These are phyloP conservation scores for Aegypius monachus DNA, from an alignment of 2,113 vertebrate genomes.

Conservation along the genomic window DNA sequence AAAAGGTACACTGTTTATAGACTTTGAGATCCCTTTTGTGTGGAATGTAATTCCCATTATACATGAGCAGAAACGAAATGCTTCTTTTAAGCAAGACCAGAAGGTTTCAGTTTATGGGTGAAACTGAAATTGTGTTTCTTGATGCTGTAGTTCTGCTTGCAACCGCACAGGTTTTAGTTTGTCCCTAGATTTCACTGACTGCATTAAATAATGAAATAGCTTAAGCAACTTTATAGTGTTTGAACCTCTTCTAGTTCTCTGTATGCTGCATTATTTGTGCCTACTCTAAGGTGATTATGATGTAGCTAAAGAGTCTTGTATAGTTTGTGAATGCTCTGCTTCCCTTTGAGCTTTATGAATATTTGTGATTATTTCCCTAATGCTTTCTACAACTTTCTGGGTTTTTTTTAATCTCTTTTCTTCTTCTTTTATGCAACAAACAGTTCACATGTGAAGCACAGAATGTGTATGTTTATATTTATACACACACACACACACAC, in stretches of 20 bases:
- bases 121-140: conserved; percentile 50
- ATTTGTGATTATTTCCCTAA: conserved; percentile 31
- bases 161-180: conserved; percentile 38
- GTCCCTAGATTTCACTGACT: not conserved
- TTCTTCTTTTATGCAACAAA: conserved; percentile 45
- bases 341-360: conserved; percentile 16
- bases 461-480: not conserved
- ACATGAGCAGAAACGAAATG: conserved; percentile 48
- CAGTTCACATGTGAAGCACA: conserved; percentile 41
- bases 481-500: not conserved
- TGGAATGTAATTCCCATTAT: conserved; percentile 68
- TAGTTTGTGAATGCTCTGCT: conserved; percentile 47
- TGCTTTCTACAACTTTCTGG: conserved; percentile 40
- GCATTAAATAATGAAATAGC: conserved; percentile 7
- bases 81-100: conserved; percentile 47
- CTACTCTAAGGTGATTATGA: conserved; percentile 6
- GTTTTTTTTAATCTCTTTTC: not conserved
- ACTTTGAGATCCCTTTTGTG: conserved; percentile 52
- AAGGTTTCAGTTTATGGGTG: conserved; percentile 57
- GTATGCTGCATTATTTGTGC: conserved; percentile 42
- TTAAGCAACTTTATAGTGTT: conserved; percentile 50
- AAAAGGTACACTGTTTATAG: conserved; percentile 70
- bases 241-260: conserved; percentile 23
- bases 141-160: conserved; percentile 48
- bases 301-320: conserved; percentile 9